Evolutionary conservation across 2,797 vertebrate species (phyloP).

Genomic region (Cryptoblepharus egeriae): DNA sequence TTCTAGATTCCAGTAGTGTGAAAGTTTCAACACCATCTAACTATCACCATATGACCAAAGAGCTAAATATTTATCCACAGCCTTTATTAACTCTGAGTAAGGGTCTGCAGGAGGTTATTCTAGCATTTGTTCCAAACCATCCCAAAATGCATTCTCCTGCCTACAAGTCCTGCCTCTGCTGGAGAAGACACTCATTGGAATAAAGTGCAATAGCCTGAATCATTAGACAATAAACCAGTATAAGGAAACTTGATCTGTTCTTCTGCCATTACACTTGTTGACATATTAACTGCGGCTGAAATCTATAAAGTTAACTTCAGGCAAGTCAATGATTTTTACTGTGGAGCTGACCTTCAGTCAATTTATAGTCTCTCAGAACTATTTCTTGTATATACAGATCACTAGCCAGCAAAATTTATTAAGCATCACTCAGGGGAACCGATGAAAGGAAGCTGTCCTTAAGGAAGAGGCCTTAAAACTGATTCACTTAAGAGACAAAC

Average conservation of each 20-base stretch:
- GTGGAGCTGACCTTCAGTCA: slow-evolving; percentile 31
- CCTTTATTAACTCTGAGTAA: not conserved
- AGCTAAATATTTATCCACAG: not conserved
- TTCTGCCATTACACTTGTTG: slow-evolving; percentile 21
- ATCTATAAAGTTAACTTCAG: slow-evolving; percentile 39
- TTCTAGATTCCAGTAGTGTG: not conserved
- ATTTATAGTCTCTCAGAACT: slow-evolving; percentile 24
- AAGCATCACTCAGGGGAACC: slow-evolving; percentile 15
- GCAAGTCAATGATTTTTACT: slow-evolving; percentile 27
- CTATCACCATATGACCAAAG: not conserved
- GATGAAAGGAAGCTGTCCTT: slow-evolving; percentile 31
- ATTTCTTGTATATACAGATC: slow-evolving; percentile 33
- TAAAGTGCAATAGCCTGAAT: slow-evolving; percentile 22
- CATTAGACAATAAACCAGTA: slow-evolving; percentile 13
- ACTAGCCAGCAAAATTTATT: slow-evolving; percentile 14
- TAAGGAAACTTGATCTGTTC: not conserved
- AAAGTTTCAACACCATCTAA: not conserved
- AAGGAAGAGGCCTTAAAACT: slow-evolving; percentile 8
- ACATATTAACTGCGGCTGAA: slow-evolving; percentile 31
- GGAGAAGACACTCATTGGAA: not conserved
- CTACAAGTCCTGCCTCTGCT: slow-evolving; percentile 23
- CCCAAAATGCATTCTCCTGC: not conserved
- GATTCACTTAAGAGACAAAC: not conserved
- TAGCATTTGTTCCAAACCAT: slow-evolving; percentile 15
- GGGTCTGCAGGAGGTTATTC: not conserved